These are phyloP conservation scores for Chironomus tepperi DNA, from an alignment of 1,140 invertebrate species.

Conservation along the genomic window DNA sequence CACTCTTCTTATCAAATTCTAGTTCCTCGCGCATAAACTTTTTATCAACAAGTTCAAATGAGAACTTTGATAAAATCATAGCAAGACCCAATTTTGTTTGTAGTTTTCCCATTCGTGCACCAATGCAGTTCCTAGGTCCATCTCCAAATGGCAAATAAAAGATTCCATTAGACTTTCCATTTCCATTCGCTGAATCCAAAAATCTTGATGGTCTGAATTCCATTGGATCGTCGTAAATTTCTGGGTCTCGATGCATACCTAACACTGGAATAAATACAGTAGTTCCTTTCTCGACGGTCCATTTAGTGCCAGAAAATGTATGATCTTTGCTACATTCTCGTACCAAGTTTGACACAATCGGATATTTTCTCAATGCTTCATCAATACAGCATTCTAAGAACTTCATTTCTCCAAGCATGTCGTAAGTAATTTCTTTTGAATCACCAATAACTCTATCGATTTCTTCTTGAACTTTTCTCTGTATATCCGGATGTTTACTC, in stretches of 20 bases:
- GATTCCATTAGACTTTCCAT: not conserved
- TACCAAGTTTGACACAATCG: slow-evolving; percentile 34
- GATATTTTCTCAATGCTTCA: slow-evolving; percentile 40
- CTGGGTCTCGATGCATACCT: not conserved
- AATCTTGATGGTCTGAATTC: not conserved
- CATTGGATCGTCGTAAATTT: not conserved
- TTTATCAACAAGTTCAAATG: not conserved
- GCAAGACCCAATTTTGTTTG: not conserved
- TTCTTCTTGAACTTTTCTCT: slow-evolving; percentile 36
- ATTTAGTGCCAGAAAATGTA: slow-evolving; percentile 25
- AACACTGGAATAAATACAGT: not conserved
- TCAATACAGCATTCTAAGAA: slow-evolving; percentile 38
- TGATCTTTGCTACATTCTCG: slow-evolving; percentile 33
- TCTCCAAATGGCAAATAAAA: not conserved
- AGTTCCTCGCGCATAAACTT: not conserved
- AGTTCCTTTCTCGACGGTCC: not conserved
- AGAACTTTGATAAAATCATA: not conserved
- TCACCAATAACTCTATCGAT: slow-evolving; percentile 37
- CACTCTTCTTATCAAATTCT: not conserved
- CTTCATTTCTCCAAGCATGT: slow-evolving; percentile 32
- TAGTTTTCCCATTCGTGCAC: not conserved
- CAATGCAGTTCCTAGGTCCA: not conserved
- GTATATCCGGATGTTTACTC: slow-evolving; percentile 20
- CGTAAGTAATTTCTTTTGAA: slow-evolving; percentile 32
- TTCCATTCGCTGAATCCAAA: not conserved